phyloP scores from a whole-genome alignment of 35 echinoderm and acorn worm genomes.

The Ophioderma brevispina region DNA sequence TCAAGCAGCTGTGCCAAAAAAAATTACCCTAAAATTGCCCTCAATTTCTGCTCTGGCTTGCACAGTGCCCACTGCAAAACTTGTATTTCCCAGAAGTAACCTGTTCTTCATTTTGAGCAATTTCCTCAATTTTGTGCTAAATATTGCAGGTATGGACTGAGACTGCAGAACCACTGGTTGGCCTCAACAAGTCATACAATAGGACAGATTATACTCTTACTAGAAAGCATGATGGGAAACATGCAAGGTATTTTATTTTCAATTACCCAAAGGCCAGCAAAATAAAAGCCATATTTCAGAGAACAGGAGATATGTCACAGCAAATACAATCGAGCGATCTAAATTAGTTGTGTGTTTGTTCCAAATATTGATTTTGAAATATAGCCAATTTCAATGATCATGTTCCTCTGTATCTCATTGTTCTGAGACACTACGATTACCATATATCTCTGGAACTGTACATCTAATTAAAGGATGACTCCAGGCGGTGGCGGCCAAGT shows the following conservation, averaged over 20 bases:
- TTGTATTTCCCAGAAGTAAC: background rate
- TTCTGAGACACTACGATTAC: too few relatives aligned
- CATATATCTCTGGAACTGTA: too few relatives aligned
- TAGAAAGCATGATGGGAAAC: background rate
- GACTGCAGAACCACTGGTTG: conserved; percentile 19
- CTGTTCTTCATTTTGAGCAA: background rate
- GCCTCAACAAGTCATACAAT: background rate
- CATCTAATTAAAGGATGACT: too few relatives aligned
- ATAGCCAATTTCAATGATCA: too few relatives aligned
- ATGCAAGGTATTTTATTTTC: background rate
- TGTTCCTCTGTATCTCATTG: too few relatives aligned
- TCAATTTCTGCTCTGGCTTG: background rate
- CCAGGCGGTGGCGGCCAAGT: too few relatives aligned
- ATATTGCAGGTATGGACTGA: conserved; percentile 46
- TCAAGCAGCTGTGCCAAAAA: background rate
- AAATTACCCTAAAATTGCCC: background rate
- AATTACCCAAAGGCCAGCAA: too few relatives aligned
- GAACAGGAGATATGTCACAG: too few relatives aligned
- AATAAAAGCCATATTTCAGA: too few relatives aligned
- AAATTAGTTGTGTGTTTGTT: too few relatives aligned
- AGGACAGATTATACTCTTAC: background rate
- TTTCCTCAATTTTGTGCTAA: background rate
- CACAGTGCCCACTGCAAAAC: background rate
- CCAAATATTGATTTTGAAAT: too few relatives aligned
- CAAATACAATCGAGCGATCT: too few relatives aligned